Evolutionary conservation across 2,113 vertebrate species (phyloP).

Genomic region (Morone saxatilis): DNA sequence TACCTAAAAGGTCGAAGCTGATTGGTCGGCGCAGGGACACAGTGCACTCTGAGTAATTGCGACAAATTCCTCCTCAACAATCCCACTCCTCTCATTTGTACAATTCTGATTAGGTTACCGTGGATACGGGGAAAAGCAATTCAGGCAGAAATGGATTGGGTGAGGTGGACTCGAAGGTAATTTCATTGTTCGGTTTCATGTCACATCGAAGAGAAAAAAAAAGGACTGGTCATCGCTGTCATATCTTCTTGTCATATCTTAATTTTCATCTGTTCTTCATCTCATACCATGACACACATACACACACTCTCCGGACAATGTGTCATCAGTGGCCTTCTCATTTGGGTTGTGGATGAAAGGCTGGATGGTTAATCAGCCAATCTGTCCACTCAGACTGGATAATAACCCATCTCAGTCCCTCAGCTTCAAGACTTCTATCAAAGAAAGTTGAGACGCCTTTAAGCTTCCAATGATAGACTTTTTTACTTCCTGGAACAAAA

Average conservation of each 20-base stretch:
- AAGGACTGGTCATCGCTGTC: neutral
- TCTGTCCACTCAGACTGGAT: conserved; percentile 44
- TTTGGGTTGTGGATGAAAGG: conserved; percentile 27
- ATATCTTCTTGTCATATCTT: conserved; percentile 5
- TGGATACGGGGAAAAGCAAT: conserved; percentile 76
- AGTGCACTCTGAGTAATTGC: conserved; percentile 58
- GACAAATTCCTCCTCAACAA: conserved; percentile 60
- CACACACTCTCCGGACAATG: conserved; percentile 4
- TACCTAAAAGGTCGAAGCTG: conserved; percentile 35
- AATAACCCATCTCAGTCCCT: conserved; percentile 13
- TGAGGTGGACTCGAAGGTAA: conserved; percentile 79
- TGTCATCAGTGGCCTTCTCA: conserved; percentile 32
- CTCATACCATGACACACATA: conserved; percentile 12
- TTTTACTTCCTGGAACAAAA: conserved; percentile 36
- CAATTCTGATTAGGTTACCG: conserved; percentile 78
- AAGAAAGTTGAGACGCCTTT: conserved; percentile 14
- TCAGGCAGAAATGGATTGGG: conserved; percentile 74
- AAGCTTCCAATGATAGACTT: conserved; percentile 32
- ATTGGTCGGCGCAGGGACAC: conserved; percentile 21
- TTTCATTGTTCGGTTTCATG: conserved; percentile 37
- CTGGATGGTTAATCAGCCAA: conserved; percentile 45
- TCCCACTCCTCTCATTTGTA: conserved; percentile 73
- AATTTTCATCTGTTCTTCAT: conserved; percentile 45
- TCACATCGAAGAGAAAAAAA: conserved; percentile 33
- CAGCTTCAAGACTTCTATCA: conserved; percentile 10